Percentiles rank a stretch among this genome's conserved stretches.
Conservation (phyloP, 2,888 invertebrate species). For the Cynaeus angustus region DNA sequence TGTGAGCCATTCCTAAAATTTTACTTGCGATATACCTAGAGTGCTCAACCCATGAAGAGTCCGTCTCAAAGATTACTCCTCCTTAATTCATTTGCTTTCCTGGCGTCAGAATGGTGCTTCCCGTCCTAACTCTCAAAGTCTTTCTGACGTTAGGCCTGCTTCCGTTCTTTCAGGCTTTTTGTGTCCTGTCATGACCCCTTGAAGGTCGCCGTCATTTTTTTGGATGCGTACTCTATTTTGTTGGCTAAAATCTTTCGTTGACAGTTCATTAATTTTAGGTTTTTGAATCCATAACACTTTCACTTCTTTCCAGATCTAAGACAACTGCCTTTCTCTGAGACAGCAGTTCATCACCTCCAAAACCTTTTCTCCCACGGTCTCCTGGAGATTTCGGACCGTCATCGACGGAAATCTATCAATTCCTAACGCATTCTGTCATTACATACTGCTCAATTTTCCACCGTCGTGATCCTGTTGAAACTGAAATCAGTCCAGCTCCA, state of each 20-base stretch:
- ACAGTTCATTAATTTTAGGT: conserved; percentile 48
- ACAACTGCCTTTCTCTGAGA: conserved; percentile 51
- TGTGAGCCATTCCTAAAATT: conserved; percentile 19
- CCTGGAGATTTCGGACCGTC: background rate
- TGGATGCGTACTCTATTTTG: too few relatives aligned
- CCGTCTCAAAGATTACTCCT: too few relatives aligned
- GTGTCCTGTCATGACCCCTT: too few relatives aligned
- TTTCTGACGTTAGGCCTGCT: too few relatives aligned
- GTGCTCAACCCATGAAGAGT: too few relatives aligned
- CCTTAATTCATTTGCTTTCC: too few relatives aligned
- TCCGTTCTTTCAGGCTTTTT: too few relatives aligned
- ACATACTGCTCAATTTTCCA: conserved; percentile 15
- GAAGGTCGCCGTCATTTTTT: too few relatives aligned
- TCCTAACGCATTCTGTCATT: conserved; percentile 10
- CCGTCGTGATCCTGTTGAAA: background rate
- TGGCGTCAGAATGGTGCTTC: too few relatives aligned
- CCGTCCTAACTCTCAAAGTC: too few relatives aligned
- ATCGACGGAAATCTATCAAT: conserved; percentile 38
- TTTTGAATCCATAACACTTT: conserved; percentile 54
- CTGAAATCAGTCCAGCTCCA: background rate
- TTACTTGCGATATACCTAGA: background rate
- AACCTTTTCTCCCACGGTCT: conserved; percentile 13
- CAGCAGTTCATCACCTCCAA: conserved; percentile 46
- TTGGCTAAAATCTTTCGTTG: too few relatives aligned
- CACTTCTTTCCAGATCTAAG: conserved; percentile 52